These are phyloP conservation scores for Eulacestoma nigropectus DNA, from an alignment of 2,113 vertebrate genomes.

Conservation along the genomic window DNA sequence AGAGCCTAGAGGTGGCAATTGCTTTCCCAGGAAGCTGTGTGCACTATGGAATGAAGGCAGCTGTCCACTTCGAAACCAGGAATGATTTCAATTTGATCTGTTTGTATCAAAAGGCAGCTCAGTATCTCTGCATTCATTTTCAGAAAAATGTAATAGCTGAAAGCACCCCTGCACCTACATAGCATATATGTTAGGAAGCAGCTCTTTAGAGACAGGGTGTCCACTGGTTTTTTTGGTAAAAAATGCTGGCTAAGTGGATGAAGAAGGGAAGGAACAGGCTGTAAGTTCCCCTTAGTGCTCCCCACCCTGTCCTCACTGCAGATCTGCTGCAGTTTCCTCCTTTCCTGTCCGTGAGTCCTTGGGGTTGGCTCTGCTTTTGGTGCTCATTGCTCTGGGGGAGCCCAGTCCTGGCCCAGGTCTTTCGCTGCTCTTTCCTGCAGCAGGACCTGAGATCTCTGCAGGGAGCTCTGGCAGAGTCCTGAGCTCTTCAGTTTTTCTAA, in stretches of 20 bases:
- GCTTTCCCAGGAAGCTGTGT: background rate
- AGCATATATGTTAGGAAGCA: background rate
- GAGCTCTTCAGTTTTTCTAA: background rate
- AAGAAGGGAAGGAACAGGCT: background rate
- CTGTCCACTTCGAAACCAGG: background rate
- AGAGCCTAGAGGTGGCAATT: background rate
- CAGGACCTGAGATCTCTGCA: background rate
- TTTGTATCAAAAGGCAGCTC: background rate
- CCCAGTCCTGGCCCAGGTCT: background rate
- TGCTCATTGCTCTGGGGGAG: background rate
- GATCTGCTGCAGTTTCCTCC: background rate
- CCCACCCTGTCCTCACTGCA: background rate
- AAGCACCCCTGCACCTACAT: too few relatives aligned
- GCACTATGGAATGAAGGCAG: background rate
- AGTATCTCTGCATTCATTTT: background rate
- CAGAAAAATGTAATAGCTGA: background rate
- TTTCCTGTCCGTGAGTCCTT: rapidly evolving
- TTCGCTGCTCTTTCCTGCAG: background rate
- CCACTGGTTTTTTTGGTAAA: too few relatives aligned
- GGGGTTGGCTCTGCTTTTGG: background rate
- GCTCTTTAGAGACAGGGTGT: background rate
- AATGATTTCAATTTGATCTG: background rate
- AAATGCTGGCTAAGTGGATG: background rate
- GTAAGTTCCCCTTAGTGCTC: background rate
- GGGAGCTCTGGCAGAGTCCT: background rate